Base-by-base conservation (phyloP, 2,888 invertebrate genomes). In the Heteromurus nitidus region DNA sequence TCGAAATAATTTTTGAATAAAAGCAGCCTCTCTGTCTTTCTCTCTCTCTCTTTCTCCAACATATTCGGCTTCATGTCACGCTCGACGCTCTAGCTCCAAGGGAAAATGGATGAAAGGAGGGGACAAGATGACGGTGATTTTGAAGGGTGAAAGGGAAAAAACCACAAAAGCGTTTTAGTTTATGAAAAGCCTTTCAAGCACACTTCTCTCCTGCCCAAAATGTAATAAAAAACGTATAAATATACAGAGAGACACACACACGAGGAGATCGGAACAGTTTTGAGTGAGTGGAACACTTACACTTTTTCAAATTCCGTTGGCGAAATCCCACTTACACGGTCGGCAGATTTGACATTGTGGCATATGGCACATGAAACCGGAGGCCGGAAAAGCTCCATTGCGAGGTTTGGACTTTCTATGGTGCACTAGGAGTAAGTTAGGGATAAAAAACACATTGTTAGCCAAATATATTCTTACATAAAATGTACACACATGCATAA, bases 361-460 rank as follows among this genome's bases (percentile, higher is more conserved):
- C 87, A 87, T 70, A 87, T 84, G 30, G 75, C 72, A 69, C 87
- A 87, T 55, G 85, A 81, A 31, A 85, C 86, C 0, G 86, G 86
- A 47, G 87, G 87, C 50, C 86, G 85, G 80, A 87, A 87, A 18
- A 86, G 74, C 83, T 86, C 86, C 86, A 87, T 86, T 0, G 86
- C 85, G 47, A 85, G 70, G 62, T 85, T 80, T 26, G 87, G 86
- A 69, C 83, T 84, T 55, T 87, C 86, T 18, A 87, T 86, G 18
- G 87, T 87, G 53, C 87, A 87, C 87, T 86, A 28, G 11, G 47
- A 47, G n/a, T 11, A 16, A 47, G n/a, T n/a, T 47, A 47, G 3
- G 47, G 47, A 3, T 47, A 3, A n/a, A 47, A 47, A 47, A 3
- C 47, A 47, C 47, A 9, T 13, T 36, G 36, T 36, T 36, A 9